These are phyloP conservation scores for Grapholita molesta DNA, from an alignment of 1,140 invertebrate genomes.

Conservation along the genomic window DNA sequence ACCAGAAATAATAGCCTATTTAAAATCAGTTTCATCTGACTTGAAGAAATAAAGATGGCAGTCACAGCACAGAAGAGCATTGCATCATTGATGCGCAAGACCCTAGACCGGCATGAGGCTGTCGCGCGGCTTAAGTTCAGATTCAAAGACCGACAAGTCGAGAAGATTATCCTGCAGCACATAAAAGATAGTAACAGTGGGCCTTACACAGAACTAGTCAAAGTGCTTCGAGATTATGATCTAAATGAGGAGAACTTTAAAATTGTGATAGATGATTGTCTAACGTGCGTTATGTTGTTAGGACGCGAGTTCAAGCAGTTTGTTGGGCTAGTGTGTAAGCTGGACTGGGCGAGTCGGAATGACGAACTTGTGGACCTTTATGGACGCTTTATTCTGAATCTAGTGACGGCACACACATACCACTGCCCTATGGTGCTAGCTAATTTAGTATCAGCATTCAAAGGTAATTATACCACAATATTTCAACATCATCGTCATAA, in stretches of 20 bases:
- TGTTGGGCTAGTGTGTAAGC: conserved; percentile 57
- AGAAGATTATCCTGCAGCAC: conserved; percentile 52
- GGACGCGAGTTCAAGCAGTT: conserved; percentile 59
- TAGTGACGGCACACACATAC: conserved; percentile 72
- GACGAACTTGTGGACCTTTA: conserved; percentile 56
- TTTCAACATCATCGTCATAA: too few species aligned
- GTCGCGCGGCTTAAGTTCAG: conserved; percentile 51
- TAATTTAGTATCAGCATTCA: conserved; percentile 60
- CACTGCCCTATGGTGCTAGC: conserved; percentile 63
- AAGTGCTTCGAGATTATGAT: conserved; percentile 54
- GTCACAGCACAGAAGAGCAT: conserved; percentile 62
- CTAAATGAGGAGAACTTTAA: conserved; percentile 66
- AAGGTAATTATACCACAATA: conserved; percentile 56
- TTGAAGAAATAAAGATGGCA: conserved; percentile 62
- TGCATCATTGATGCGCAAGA: conserved; percentile 68
- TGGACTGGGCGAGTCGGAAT: conserved; percentile 57
- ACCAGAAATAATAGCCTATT: conserved; percentile 63
- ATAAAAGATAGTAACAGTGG: conserved; percentile 46
- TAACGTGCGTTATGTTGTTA: conserved; percentile 59
- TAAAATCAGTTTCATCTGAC: conserved; percentile 65
- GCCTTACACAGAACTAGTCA: conserved; percentile 63
- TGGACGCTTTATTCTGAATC: conserved; percentile 55
- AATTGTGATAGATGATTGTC: conserved; percentile 62
- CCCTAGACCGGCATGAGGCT: conserved; percentile 58
- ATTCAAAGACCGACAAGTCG: conserved; percentile 60